Percentiles rank a stretch among this genome's conserved stretches.
phyloP scores from a whole-genome alignment of 2,888 invertebrate species.

The Ceramica pisi region DNA sequence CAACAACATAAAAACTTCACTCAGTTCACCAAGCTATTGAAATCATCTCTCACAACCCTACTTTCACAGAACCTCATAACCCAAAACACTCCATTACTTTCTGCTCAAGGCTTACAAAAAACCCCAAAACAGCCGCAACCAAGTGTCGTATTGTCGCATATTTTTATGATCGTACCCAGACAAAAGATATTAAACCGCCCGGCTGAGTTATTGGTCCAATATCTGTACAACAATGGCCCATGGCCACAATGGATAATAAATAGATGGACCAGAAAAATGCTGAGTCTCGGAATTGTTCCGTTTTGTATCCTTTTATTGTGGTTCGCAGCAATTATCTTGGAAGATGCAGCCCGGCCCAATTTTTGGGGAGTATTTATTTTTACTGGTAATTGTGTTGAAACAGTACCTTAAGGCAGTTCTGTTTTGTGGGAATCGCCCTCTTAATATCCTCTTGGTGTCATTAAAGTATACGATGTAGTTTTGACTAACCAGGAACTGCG shows the following conservation, averaged over 20 bases:
- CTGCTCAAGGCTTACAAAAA: slow-evolving; percentile 15
- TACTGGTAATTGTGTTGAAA: slow-evolving; percentile 36
- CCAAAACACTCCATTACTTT: slow-evolving; percentile 14
- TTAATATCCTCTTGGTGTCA: not conserved
- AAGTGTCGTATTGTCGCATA: slow-evolving; percentile 64
- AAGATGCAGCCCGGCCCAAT: slow-evolving; percentile 32
- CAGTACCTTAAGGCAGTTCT: slow-evolving; percentile 10
- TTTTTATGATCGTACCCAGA: slow-evolving; percentile 67
- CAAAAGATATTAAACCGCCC: slow-evolving; percentile 76
- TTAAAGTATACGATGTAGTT: slow-evolving; percentile 7
- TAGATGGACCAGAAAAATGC: slow-evolving; percentile 69
- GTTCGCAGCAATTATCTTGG: slow-evolving; percentile 50
- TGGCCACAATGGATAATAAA: slow-evolving; percentile 80
- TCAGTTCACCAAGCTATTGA: not conserved
- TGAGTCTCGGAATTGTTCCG: slow-evolving; percentile 59
- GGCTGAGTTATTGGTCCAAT: slow-evolving; percentile 85
- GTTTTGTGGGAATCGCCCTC: slow-evolving; percentile 8
- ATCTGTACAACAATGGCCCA: slow-evolving; percentile 80
- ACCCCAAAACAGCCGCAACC: slow-evolving; percentile 28
- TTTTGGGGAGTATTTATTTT: slow-evolving; percentile 36
- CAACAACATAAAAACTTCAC: not conserved
- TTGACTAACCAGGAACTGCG: too few relatives aligned
- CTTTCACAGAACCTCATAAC: slow-evolving; percentile 15
- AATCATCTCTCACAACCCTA: not conserved
- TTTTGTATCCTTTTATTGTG: slow-evolving; percentile 64